Evolutionary conservation across 2,113 vertebrate genomes (phyloP).

Genomic region (Aphelocoma coerulescens): DNA sequence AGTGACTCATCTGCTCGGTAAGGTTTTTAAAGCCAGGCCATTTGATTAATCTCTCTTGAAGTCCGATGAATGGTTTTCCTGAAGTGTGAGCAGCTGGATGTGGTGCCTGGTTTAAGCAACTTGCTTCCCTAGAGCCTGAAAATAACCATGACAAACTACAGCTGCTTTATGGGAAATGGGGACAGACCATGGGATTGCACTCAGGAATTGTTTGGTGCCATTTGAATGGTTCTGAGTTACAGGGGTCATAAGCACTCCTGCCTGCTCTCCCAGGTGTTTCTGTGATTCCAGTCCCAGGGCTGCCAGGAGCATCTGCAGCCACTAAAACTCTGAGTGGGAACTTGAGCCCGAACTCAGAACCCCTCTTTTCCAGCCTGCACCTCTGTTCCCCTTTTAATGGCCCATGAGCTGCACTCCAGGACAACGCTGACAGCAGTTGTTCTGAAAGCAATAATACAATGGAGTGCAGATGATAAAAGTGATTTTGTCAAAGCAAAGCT

Average conservation of each 20-base stretch:
- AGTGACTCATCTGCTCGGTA: background rate
- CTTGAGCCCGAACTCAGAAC: background rate
- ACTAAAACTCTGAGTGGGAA: background rate
- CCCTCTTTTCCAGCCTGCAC: background rate
- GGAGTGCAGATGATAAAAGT: background rate
- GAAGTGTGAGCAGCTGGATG: background rate
- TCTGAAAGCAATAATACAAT: background rate
- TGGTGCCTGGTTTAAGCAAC: background rate
- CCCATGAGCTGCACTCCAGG: background rate
- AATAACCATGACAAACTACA: background rate
- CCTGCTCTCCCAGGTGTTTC: background rate
- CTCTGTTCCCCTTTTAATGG: background rate
- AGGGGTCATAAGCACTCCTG: background rate
- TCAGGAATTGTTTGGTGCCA: background rate
- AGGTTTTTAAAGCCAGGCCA: background rate
- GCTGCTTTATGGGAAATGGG: background rate
- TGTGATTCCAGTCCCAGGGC: background rate
- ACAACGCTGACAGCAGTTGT: accelerated
- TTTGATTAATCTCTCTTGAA: background rate
- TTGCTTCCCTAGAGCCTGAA: background rate
- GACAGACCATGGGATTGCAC: background rate
- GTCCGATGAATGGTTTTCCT: background rate
- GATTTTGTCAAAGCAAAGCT: background rate
- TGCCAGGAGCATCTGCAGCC: background rate
- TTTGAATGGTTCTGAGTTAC: background rate